Evolutionary conservation across 2,888 invertebrate genomes (phyloP).

Genomic region (Amphiduros pacificus): DNA sequence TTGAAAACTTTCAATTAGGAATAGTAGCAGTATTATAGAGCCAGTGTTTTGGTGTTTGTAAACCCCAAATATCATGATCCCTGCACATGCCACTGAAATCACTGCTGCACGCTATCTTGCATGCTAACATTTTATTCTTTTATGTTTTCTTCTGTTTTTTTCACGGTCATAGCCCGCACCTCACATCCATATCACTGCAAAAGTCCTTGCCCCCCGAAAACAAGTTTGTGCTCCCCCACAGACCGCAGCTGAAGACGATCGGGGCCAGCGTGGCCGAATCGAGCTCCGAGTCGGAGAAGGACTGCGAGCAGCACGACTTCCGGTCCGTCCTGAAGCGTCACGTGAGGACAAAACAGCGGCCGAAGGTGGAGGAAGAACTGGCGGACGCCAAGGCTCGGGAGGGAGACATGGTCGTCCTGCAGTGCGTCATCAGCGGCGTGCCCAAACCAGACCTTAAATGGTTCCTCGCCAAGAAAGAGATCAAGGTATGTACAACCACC

Average conservation of each 20-base stretch:
- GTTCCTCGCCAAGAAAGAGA: constrained; percentile 71
- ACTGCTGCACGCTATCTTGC: no score
- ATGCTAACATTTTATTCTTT: no score
- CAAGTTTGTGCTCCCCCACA: neutral
- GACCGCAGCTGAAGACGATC: constrained; percentile 8
- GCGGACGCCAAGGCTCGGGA: constrained; percentile 1
- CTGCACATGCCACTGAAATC: no score
- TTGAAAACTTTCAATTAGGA: no score
- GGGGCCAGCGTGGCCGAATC: neutral
- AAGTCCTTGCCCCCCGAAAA: no score
- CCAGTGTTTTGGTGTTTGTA: no score
- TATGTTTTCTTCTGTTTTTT: no score
- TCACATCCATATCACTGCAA: no score
- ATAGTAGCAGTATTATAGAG: no score
- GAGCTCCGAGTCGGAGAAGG: constrained; percentile 24
- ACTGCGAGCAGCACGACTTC: constrained; percentile 34
- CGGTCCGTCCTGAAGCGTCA: constrained; percentile 29
- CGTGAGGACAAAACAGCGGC: constrained; percentile 23
- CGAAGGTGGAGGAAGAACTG: constrained; percentile 11
- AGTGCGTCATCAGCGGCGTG: constrained; percentile 68
- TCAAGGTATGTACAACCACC: constrained; percentile 40
- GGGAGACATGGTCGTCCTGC: constrained; percentile 73
- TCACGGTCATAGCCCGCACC: no score
- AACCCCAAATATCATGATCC: no score
- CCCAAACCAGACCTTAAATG: constrained; percentile 64